A percentile compares a stretch with the other conserved stretches of the same genome.
phyloP scores from a whole-genome alignment of 1,140 invertebrate species.

The Drosophila orosa region DNA sequence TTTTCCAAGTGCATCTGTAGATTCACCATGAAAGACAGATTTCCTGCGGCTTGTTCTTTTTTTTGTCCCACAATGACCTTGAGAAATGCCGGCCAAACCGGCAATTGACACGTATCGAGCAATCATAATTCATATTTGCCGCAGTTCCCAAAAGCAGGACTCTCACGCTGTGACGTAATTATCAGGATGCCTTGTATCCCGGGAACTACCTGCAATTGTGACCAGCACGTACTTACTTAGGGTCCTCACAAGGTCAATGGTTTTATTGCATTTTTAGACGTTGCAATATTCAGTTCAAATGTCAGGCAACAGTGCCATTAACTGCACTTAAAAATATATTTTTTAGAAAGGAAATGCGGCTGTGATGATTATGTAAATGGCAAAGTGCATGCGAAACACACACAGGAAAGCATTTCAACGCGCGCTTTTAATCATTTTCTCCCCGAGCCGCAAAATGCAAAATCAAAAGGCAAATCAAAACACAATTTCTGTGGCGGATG shows the following conservation, averaged over 20 bases:
- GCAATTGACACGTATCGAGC: slow-evolving; percentile 75
- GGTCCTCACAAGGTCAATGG: slow-evolving; percentile 62
- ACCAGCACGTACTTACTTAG: slow-evolving; percentile 55
- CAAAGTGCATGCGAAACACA: slow-evolving; percentile 36
- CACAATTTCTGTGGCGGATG: slow-evolving; percentile 36
- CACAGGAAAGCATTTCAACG: slow-evolving; percentile 76
- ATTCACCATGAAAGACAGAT: slow-evolving; percentile 7
- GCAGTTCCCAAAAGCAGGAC: slow-evolving; percentile 25
- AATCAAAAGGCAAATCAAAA: slow-evolving; percentile 74
- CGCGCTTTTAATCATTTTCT: slow-evolving; percentile 77
- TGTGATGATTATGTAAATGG: slow-evolving; percentile 55
- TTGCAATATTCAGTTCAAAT: slow-evolving; percentile 24
- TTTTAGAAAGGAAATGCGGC: slow-evolving; percentile 22
- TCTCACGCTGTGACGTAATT: slow-evolving; percentile 66
- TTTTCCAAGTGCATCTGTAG: slow-evolving; percentile 2
- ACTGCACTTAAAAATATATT: slow-evolving; percentile 63
- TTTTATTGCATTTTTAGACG: slow-evolving; percentile 5
- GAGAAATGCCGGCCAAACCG: slow-evolving; percentile 41
- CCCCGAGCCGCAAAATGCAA: slow-evolving; percentile 51
- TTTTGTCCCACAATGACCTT: slow-evolving; percentile 73
- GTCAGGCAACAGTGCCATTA: slow-evolving; percentile 58
- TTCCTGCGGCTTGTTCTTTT: slow-evolving; percentile 41
- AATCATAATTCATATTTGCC: slow-evolving; percentile 80
- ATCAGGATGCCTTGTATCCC: slow-evolving; percentile 42
- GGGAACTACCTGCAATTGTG: slow-evolving; percentile 70